A percentile compares a stretch with the other conserved stretches of the same genome.
phyloP scores from a whole-genome alignment of 2,113 vertebrate species.

The Loxodonta africana region DNA sequence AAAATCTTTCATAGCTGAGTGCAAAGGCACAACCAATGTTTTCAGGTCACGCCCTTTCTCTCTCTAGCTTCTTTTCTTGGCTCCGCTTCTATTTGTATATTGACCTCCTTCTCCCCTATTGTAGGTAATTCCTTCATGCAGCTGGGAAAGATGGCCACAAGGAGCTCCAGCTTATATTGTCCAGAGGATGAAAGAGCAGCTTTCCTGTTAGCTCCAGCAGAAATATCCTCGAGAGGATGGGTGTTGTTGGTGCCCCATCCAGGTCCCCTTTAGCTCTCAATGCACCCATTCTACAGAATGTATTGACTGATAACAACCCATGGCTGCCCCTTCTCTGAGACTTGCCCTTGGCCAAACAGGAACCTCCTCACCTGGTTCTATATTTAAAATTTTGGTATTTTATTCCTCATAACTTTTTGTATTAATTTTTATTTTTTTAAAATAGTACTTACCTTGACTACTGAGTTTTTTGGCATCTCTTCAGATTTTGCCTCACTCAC shows the following conservation, averaged over 20 bases:
- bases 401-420: neutral
- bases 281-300: neutral
- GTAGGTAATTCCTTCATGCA: neutral
- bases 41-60: neutral
- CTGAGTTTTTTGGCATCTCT: neutral
- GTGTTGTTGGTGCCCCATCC: neutral
- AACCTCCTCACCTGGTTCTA: neutral
- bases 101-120: neutral
- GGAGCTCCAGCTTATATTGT: neutral
- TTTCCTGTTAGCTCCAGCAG: neutral
- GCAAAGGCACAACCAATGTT: neutral
- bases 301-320: neutral
- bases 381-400: constrained; percentile 17
- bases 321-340: neutral
- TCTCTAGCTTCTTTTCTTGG: neutral
- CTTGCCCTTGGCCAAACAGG: neutral
- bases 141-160: neutral
- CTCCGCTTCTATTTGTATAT: neutral
- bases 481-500: neutral
- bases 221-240: neutral
- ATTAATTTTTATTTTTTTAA: constrained; percentile 53
- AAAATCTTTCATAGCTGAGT: neutral
- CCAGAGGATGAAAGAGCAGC: neutral
- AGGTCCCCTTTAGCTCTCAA: neutral
- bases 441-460: neutral